phyloP scores from a whole-genome alignment of 2,113 vertebrate species.

The Rhinopithecus roxellana region DNA sequence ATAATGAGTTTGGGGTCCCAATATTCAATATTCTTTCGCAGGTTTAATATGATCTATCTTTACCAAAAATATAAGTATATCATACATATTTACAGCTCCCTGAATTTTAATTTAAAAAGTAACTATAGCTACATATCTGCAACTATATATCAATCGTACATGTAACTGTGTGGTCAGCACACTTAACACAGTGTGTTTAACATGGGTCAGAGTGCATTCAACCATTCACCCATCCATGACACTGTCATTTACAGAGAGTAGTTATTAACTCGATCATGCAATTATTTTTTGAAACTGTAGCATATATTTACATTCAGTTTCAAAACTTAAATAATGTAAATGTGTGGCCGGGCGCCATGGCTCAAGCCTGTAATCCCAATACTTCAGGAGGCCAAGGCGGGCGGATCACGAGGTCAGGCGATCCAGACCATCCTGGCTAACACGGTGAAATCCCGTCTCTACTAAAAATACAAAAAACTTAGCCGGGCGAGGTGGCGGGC shows the following conservation, averaged over 20 bases:
- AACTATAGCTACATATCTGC: background rate
- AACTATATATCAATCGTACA: background rate
- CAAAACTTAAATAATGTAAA: background rate
- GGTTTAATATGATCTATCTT: background rate
- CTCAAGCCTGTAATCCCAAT: too few relatives aligned
- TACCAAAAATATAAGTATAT: background rate
- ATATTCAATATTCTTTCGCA: too few relatives aligned
- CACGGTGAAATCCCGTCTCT: too few relatives aligned
- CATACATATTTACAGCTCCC: background rate
- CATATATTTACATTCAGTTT: background rate
- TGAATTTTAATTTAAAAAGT: background rate
- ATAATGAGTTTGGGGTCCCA: too few relatives aligned
- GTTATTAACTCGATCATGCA: background rate
- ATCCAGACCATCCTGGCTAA: too few relatives aligned
- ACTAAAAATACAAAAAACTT: too few relatives aligned
- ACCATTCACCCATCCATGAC: background rate
- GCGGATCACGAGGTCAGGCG: too few relatives aligned
- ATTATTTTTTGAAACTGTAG: background rate
- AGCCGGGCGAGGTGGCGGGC: fast-evolving
- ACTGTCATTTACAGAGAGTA: background rate
- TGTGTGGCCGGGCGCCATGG: fast-evolving
- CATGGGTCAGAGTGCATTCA: background rate
- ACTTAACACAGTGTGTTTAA: background rate
- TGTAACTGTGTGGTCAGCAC: background rate
- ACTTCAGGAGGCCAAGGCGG: too few relatives aligned